These are phyloP conservation scores for Pollenia labialis DNA, from an alignment of 2,888 invertebrate genomes.

Conservation along the genomic window DNA sequence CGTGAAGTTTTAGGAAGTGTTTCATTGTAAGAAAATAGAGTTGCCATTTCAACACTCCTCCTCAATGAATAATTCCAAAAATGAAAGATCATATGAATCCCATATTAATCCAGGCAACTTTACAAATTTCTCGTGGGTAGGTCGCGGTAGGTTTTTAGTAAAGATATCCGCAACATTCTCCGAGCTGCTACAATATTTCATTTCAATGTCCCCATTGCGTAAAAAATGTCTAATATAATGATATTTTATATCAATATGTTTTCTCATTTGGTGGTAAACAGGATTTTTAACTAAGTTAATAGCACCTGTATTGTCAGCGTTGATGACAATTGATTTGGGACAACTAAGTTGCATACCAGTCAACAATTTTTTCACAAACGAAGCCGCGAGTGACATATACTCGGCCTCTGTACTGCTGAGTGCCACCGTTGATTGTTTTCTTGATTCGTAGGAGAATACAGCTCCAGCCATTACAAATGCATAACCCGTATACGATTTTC, in stretches of 20 bases:
- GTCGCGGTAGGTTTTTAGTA: background rate
- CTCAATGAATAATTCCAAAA: no score
- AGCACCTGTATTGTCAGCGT: constrained; percentile 21
- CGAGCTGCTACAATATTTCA: constrained; percentile 26
- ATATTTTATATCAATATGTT: constrained; percentile 61
- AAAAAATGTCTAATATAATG: no score
- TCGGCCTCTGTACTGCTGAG: constrained; percentile 67
- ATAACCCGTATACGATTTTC: constrained; percentile 32
- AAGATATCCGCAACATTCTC: constrained; percentile 20
- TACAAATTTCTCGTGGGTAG: no score
- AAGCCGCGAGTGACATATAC: constrained; percentile 60
- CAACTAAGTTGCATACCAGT: background rate
- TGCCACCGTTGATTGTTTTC: constrained; percentile 59
- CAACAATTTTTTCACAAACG: constrained; percentile 41
- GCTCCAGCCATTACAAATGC: constrained; percentile 59
- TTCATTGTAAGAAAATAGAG: no score
- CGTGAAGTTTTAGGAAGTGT: no score
- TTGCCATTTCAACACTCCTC: no score
- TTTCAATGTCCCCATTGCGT: no score
- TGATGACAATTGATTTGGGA: constrained; percentile 27
- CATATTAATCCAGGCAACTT: no score
- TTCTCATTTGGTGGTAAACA: constrained; percentile 67
- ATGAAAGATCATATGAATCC: no score
- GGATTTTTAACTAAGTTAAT: constrained; percentile 59
- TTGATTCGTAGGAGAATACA: constrained; percentile 67